Conservation (phyloP, 2,888 invertebrate genomes). For the Clitarchus hookeri region DNA sequence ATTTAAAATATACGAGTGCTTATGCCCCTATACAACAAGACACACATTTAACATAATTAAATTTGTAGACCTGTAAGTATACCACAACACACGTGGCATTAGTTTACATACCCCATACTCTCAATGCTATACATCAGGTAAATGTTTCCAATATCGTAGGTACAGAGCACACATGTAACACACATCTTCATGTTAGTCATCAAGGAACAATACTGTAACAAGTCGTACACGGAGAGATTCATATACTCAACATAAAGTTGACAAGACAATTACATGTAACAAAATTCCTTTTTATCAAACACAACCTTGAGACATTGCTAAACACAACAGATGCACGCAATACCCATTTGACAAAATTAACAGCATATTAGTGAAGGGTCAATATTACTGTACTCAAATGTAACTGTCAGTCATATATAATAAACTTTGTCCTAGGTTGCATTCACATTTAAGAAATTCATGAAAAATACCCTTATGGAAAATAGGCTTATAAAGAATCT, state of each 20-base stretch:
- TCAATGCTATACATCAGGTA: conserved; percentile 37
- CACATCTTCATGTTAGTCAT: background rate
- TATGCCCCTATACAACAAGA: conserved; percentile 24
- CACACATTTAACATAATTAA: conserved; percentile 22
- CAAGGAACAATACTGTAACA: conserved; percentile 4
- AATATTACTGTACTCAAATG: background rate
- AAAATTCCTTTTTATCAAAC: background rate
- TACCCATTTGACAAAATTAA: background rate
- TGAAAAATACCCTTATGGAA: background rate
- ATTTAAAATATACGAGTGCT: background rate
- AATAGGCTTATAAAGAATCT: background rate
- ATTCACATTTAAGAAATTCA: background rate
- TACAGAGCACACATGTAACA: background rate
- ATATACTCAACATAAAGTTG: background rate
- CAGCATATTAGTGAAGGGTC: background rate
- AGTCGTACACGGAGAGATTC: background rate
- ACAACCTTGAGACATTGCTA: background rate
- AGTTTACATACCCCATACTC: conserved; percentile 11
- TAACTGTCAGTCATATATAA: background rate
- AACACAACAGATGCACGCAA: background rate
- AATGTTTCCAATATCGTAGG: conserved; percentile 23
- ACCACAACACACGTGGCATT: conserved; percentile 18
- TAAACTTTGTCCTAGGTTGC: background rate
- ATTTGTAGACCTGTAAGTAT: conserved; percentile 33
- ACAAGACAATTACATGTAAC: background rate